Evolutionary conservation across 2,113 vertebrate species (phyloP), one percentile per base, ranked within the genome.

Genomic region (Morone chrysops): DNA sequence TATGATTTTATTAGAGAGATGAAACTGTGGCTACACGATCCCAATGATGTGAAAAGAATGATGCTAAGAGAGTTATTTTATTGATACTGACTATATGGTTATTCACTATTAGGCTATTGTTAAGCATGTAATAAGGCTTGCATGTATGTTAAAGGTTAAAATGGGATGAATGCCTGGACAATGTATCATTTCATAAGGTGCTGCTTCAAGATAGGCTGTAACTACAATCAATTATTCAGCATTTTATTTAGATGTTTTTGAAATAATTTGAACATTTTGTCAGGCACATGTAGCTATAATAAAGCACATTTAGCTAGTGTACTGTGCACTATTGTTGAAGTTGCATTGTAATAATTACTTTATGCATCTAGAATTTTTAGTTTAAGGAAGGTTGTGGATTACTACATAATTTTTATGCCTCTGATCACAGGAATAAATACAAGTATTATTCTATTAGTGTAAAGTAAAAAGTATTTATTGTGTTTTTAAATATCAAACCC

Each of bases 1-100:
- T 75, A 62, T 53, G 60, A 75, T 81, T 85, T 75, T 50, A 67
- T 75, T 51, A 70, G 22, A 66, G 11, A 69, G 14, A 69, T 79
- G 10, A 69, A 80, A 60, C 59, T 57, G 50, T 38, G 14, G 57
- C 13, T 40, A 67, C 13, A 75, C 41, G 8, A 53, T 56, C 16
- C 7, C 59, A 80, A 73, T 59, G 73, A 60, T 60, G 48, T 20
- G 10, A 71, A 60, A 43, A 57, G 2, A 78, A 20, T 43, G 31
- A 81, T 53, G 60, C 18, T 61, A 66, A 60, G 7, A 38, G 8
- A 74, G n/a, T 66, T 59, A 78, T 67, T 75, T 69, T 56, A 56
- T 69, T 71, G 13, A 79, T 9, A 63, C 5, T 70, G 53, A 47
- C 7, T 45, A 62, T 36, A 57, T 9, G 1, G 8, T n/a, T n/a